Evolutionary conservation across 2,113 vertebrate species (phyloP), one percentile per base, ranked within the genome.

Genomic region (Labrus mixtus): DNA sequence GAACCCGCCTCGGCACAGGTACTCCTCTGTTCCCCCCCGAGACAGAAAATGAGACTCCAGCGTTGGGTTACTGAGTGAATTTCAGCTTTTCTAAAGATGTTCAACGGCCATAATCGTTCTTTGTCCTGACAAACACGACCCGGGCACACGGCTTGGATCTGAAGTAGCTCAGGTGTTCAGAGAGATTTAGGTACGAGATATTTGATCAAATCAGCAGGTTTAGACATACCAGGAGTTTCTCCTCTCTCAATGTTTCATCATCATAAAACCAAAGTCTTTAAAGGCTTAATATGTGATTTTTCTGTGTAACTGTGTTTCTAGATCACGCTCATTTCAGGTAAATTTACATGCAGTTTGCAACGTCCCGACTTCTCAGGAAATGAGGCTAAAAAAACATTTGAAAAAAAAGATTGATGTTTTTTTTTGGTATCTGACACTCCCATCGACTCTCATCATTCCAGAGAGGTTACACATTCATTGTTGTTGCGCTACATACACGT

Each of bases 61-160:
- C 77, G 19, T 95, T 87, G 36, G 77, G 80, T 94, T 93, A 89
- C 92, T 5, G 33, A 55, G 70, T 71, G 71, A 77, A 86, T 82
- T 89, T 89, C 39, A 55, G 71, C 58, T 71, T 84, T 88, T 73
- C 60, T 72, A 68, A 83, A 62, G 72, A 86, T 86, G 86, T 87
- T 93, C 89, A 92, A 91, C 84, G 89, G 57, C 56, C 51, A 60
- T 85, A 83, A 87, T 92, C 88, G 90, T 92, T 84, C 86, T 76
- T 88, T 92, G 87, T 89, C 46, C 50, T 1, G 36, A 76, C 72
- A 63, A 69, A 81, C 36, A 70, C 60, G 61, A 66, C 4, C 20
- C 46, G 41, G 45, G 56, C 23, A 77, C 58, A 20, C 43, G 33
- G 20, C 11, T 69, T 54, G 48, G 51, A 43, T 20, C 11, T 11